Conservation (phyloP, 2,113 vertebrate species). For the Perca flavescens region DNA sequence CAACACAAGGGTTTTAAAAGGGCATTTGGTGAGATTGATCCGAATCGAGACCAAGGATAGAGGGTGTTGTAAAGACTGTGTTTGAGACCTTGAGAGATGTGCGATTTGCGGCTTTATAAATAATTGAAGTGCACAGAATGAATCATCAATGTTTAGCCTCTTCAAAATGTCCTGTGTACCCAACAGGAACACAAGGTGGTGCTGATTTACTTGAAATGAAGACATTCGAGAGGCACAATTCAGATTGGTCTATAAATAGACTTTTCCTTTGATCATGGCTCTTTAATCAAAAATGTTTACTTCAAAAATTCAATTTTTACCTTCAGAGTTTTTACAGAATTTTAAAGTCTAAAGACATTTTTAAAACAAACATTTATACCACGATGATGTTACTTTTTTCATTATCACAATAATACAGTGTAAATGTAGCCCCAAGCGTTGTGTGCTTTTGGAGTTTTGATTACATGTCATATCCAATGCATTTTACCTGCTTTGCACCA, state of each 20-base stretch:
- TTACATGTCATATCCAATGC: constrained; percentile 19
- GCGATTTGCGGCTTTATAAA: neutral
- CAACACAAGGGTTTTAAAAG: neutral
- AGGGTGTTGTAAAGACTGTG: fast-evolving
- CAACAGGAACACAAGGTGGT: constrained; percentile 52
- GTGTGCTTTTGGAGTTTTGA: constrained; percentile 33
- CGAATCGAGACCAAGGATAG: too few relatives aligned
- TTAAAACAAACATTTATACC: neutral
- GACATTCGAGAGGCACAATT: neutral
- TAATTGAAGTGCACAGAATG: neutral
- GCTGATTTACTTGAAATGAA: constrained; percentile 39
- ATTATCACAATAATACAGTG: constrained; percentile 32
- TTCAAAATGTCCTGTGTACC: neutral
- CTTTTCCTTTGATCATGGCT: constrained; percentile 39
- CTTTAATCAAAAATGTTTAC: constrained; percentile 21
- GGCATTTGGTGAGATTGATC: neutral
- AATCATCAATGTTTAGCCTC: neutral
- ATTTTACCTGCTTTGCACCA: neutral
- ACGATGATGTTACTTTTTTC: constrained; percentile 7
- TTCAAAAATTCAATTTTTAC: constrained; percentile 19
- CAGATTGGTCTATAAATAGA: constrained; percentile 11
- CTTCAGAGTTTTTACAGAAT: constrained; percentile 6
- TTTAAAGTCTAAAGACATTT: neutral
- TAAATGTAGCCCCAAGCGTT: constrained; percentile 20
- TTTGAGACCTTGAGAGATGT: neutral